Percentiles rank a stretch among this genome's conserved stretches.
Conservation (phyloP, 23 tunicate species). For the Diplosoma virens region DNA sequence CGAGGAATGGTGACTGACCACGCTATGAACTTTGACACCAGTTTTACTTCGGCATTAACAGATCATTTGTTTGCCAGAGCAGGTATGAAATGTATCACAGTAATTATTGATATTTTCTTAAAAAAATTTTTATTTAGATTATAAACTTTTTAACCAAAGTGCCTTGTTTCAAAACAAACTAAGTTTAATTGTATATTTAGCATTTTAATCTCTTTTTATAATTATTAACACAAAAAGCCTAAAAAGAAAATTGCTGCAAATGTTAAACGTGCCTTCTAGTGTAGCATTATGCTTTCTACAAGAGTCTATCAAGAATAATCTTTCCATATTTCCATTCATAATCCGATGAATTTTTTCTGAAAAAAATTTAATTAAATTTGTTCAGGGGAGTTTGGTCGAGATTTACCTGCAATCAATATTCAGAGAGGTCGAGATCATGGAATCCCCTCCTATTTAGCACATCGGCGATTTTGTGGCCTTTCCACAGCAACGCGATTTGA, state of each 20-base stretch:
- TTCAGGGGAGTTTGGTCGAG: slow-evolving; percentile 65
- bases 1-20: slow-evolving; percentile 73
- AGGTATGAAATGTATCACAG: slow-evolving; percentile 11
- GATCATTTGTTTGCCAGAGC: slow-evolving; percentile 39
- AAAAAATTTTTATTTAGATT: neutral
- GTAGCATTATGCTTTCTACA: too few species aligned
- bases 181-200: too few species aligned
- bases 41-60: slow-evolving; percentile 28
- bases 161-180: too few species aligned
- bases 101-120: neutral
- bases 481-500: slow-evolving; percentile 33
- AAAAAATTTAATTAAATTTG: neutral
- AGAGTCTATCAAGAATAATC: too few species aligned
- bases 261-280: too few species aligned
- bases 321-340: too few species aligned
- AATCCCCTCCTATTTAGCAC: slow-evolving; percentile 73
- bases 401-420: slow-evolving; percentile 72
- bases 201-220: too few species aligned
- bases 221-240: too few species aligned
- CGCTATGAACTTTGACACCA: slow-evolving; percentile 40
- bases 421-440: slow-evolving; percentile 92
- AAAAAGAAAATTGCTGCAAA: too few species aligned
- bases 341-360: neutral
- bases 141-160: too few species aligned
- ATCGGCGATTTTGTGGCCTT: slow-evolving; percentile 72